Evolutionary conservation across 2,888 invertebrate species (phyloP).

Genomic region (Cryptocheilus praepositus): DNA sequence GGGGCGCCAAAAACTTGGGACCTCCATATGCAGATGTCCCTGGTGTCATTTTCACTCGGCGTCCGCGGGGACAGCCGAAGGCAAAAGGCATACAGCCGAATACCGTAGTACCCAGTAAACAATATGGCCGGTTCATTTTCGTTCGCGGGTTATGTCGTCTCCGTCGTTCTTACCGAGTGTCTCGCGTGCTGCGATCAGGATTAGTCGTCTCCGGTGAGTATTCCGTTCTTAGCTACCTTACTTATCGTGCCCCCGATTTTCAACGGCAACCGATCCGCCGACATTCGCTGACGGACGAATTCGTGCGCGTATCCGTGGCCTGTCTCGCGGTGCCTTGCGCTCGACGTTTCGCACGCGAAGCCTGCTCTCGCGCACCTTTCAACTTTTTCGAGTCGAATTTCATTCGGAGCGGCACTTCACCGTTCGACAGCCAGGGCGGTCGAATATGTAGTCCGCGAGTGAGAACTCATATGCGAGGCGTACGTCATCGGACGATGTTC

Average conservation of each 20-base stretch:
- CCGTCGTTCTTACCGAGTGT: slow-evolving; percentile 34
- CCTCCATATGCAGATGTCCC: too few species aligned
- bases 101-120: slow-evolving; percentile 57
- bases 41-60: neutral
- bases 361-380: neutral
- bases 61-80: slow-evolving; percentile 23
- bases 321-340: neutral
- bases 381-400: neutral
- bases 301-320: neutral
- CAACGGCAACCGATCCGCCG: too few species aligned
- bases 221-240: too few species aligned
- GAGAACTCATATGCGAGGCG: neutral
- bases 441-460: too few species aligned
- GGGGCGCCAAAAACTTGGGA: too few species aligned
- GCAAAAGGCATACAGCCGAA: slow-evolving; percentile 33
- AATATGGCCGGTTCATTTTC: slow-evolving; percentile 66
- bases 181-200: slow-evolving; percentile 26
- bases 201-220: slow-evolving; percentile 45
- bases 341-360: slow-evolving; percentile 2
- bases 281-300: neutral
- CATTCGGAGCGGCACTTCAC: neutral
- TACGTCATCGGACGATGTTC: neutral
- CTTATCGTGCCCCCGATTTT: too few species aligned
- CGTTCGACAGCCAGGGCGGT: too few species aligned
- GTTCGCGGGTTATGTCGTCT: slow-evolving; percentile 68